Percentiles rank a stretch among this genome's conserved stretches.
These are phyloP conservation scores for Cerastis rubricosa DNA, from an alignment of 2,888 invertebrate species.

Conservation along the genomic window DNA sequence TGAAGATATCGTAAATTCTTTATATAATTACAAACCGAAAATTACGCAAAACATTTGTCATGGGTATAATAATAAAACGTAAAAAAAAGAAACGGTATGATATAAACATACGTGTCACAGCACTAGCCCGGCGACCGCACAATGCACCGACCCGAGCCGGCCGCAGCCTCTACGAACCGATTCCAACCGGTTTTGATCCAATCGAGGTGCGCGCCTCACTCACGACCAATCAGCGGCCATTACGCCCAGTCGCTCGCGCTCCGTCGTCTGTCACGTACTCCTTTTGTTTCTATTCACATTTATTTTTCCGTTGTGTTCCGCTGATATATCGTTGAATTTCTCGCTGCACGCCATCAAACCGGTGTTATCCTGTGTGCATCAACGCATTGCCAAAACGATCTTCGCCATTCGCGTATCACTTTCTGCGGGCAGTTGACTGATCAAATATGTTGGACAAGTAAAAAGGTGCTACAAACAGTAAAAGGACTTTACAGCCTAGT, in stretches of 20 bases:
- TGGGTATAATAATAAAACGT: constrained; percentile 22
- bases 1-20: not conserved
- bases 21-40: not conserved
- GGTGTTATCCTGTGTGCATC: constrained; percentile 72
- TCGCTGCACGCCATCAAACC: constrained; percentile 66
- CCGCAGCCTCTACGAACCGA: constrained; percentile 85
- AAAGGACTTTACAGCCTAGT: constrained; percentile 52
- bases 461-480: constrained; percentile 63
- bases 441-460: constrained; percentile 89
- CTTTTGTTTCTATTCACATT: constrained; percentile 73
- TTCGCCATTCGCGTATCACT: constrained; percentile 57
- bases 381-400: constrained; percentile 51
- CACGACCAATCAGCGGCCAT: constrained; percentile 86
- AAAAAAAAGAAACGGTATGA: constrained; percentile 60
- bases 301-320: constrained; percentile 76
- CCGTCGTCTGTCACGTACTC: constrained; percentile 75
- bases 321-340: constrained; percentile 69
- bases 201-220: constrained; percentile 83
- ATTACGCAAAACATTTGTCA: not conserved
- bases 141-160: constrained; percentile 87
- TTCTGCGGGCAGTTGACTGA: constrained; percentile 64
- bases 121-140: constrained; percentile 78
- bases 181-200: constrained; percentile 86
- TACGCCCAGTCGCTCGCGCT: constrained; percentile 81
- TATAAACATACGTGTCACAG: constrained; percentile 71